Conservation (phyloP, 1,140 invertebrate species). For the Neoseiulus cucumeris region DNA sequence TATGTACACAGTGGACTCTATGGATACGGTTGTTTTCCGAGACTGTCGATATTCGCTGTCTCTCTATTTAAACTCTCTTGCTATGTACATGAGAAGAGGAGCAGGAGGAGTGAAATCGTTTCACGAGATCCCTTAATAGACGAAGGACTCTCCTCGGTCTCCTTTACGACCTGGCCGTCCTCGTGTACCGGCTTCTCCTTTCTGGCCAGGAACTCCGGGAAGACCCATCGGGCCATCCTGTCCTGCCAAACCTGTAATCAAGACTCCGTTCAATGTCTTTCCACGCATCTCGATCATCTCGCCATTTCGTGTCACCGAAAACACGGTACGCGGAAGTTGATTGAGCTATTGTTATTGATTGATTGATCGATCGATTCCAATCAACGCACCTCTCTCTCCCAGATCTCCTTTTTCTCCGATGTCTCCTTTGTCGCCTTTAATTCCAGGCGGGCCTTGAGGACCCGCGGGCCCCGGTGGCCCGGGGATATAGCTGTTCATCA, state of each 20-base stretch:
- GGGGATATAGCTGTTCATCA: slow-evolving; percentile 1
- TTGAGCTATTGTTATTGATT: no score
- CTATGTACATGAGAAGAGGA: neutral
- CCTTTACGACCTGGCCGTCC: slow-evolving; percentile 4
- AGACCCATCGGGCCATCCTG: slow-evolving; percentile 2
- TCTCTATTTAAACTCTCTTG: neutral
- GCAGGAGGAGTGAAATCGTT: neutral
- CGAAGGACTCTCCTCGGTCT: slow-evolving; percentile 1
- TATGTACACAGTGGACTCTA: neutral
- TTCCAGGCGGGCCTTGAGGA: neutral
- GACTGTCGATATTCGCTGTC: neutral
- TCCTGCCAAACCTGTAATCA: neutral
- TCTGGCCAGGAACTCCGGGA: neutral
- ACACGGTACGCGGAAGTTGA: no score
- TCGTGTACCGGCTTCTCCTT: neutral
- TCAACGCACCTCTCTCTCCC: neutral
- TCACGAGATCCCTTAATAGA: neutral
- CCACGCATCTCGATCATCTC: no score
- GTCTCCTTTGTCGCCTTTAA: neutral
- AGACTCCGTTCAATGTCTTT: neutral
- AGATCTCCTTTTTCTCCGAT: slow-evolving; percentile 1
- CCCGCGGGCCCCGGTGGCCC: neutral
- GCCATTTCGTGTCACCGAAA: no score
- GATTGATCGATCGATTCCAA: no score
- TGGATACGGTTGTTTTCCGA: neutral